These are phyloP conservation scores for Brachionus asplanchnoidis DNA, from an alignment of 1,140 invertebrate species.

Conservation along the genomic window DNA sequence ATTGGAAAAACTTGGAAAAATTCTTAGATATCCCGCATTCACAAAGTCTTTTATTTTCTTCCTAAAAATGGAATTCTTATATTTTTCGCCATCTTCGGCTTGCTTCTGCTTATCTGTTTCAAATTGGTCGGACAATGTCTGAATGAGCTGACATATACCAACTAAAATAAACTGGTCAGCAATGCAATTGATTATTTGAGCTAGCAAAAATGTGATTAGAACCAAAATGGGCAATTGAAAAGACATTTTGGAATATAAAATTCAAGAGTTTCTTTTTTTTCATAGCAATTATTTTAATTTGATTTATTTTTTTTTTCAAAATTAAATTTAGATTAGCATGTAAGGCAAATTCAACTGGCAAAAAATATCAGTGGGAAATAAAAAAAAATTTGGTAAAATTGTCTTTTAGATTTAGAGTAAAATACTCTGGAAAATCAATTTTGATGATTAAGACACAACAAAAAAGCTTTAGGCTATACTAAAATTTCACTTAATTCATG, in stretches of 20 bases:
- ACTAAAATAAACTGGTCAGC: conserved; percentile 9
- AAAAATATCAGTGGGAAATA: neutral
- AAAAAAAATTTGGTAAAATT: neutral
- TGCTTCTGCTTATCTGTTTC: neutral
- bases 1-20: conserved; percentile 3
- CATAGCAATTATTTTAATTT: neutral
- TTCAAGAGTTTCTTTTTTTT: neutral
- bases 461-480: neutral
- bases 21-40: neutral
- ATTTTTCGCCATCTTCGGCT: neutral
- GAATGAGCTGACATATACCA: neutral
- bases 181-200: conserved; percentile 11
- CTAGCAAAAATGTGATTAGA: neutral
- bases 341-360: neutral
- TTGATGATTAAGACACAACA: neutral
- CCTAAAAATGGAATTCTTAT: neutral
- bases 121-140: neutral
- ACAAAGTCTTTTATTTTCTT: neutral
- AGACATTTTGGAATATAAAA: neutral
- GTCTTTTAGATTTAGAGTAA: neutral
- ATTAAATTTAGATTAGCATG: conserved; percentile 2
- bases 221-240: neutral
- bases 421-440: neutral
- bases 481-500: neutral
- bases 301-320: neutral